Conservation (phyloP, 1,140 invertebrate genomes). For the Drosophila elegans region DNA sequence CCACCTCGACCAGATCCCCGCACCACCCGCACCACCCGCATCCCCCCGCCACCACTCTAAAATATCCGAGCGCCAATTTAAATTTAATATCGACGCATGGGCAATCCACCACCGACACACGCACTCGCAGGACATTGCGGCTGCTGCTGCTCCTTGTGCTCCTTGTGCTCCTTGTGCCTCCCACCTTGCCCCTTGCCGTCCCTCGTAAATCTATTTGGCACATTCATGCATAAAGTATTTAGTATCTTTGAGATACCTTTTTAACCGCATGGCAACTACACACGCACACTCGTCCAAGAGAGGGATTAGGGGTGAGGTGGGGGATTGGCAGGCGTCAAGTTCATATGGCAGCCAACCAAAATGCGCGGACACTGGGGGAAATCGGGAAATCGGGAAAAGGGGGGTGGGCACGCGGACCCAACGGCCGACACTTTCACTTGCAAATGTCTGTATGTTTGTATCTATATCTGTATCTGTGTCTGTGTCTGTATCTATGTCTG, state of each 20-base stretch:
- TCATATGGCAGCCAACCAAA: slow-evolving; percentile 77
- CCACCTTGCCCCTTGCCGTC: slow-evolving; percentile 1
- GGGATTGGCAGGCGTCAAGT: slow-evolving; percentile 56
- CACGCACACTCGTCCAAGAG: slow-evolving; percentile 38
- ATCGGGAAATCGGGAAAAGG: not conserved
- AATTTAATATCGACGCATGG: slow-evolving; percentile 81
- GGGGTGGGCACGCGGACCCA: slow-evolving; percentile 23
- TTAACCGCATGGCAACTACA: slow-evolving; percentile 81
- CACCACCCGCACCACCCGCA: not conserved
- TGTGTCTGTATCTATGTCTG: not conserved
- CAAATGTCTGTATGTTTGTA: slow-evolving; percentile 31
- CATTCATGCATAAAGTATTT: slow-evolving; percentile 83
- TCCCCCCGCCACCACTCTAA: slow-evolving; percentile 41
- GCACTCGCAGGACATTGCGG: slow-evolving; percentile 15
- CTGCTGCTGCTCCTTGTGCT: slow-evolving; percentile 9
- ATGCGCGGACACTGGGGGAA: slow-evolving; percentile 67
- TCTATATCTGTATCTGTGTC: not conserved
- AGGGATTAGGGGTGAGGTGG: not conserved
- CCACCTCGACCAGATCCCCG: not conserved
- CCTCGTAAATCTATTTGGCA: slow-evolving; percentile 82
- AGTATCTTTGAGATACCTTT: slow-evolving; percentile 83
- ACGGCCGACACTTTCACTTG: slow-evolving; percentile 73
- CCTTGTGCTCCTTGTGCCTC: slow-evolving; percentile 11
- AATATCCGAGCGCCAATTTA: slow-evolving; percentile 81
- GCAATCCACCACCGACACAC: slow-evolving; percentile 52